Base-by-base conservation (phyloP, 2,888 invertebrate species). In the Amblyjoppa fuscipennis region DNA sequence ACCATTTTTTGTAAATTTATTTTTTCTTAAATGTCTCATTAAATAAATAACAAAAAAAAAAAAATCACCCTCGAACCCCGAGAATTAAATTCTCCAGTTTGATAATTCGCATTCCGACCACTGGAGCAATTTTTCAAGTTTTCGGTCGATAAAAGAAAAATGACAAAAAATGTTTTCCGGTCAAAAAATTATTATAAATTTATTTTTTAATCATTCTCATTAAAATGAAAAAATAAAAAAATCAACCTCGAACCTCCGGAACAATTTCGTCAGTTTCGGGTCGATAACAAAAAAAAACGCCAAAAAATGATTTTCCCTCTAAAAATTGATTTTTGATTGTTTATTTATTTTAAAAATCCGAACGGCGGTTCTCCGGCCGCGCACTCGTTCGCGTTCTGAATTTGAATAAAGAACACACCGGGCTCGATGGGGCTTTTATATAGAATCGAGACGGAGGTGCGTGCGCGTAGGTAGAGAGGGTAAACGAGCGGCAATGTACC, bases 371-470 rank as follows among this genome's bases (percentile, higher is more conserved):
- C 28, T 34, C 61, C 1, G 61, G 31, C 7, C 45, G 16, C 16
- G 41, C 34, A 45, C 59, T 61, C 71, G 68, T 73, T 64, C 74
- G 64, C 86, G 69, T 73, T 31, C 84, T 83, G 88, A 90, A 89
- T 91, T 91, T 90, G 89, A 91, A 91, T 90, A 89, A 90, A 91
- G 90, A 89, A 89, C 88, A 86, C 87, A 85, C 71, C 53, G 76
- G 59, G 64, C 59, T 73, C 71, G 38, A 20, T 16, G 73, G 59
- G 16, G 61, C 61, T 41, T 45, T 59, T 84, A 71, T 74, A 34
- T 38, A 45, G 71, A 25, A 0, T n/a, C 64, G 45, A 28, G 11
- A 56, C 68, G 16, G 6, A 64, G 7, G n/a, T 53, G 20, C 41
- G 9, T 79, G 7, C 41, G 25, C 61, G 20, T 64, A 53, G 31